These are phyloP conservation scores for Cepphus grylle DNA, from an alignment of 2,113 vertebrate species.

Conservation along the genomic window DNA sequence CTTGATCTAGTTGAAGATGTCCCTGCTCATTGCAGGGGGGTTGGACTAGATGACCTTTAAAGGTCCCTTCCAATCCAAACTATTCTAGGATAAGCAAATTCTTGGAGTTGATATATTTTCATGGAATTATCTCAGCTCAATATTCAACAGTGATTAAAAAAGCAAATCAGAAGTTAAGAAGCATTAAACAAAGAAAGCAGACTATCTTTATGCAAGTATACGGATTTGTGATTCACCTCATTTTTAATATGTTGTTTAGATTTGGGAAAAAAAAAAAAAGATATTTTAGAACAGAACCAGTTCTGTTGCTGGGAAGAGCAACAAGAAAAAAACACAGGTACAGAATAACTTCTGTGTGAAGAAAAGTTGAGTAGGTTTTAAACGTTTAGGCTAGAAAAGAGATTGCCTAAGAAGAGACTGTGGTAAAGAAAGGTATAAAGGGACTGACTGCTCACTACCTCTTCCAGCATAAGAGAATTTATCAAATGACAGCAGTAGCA, in stretches of 20 bases:
- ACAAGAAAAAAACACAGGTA: not conserved
- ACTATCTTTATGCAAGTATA: not conserved
- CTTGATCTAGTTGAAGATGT: not conserved
- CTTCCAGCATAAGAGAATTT: not conserved
- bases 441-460: not conserved
- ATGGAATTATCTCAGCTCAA: not conserved
- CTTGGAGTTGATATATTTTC: not conserved
- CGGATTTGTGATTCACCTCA: not conserved
- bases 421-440: not conserved
- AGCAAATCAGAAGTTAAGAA: not conserved
- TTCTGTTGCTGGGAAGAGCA: not conserved
- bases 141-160: not conserved
- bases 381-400: not conserved
- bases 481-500: not conserved
- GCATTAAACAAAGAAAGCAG: not conserved
- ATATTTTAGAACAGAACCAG: not conserved
- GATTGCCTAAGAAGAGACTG: not conserved
- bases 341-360: not conserved
- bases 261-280: not conserved
- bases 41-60: not conserved
- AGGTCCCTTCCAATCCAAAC: not conserved
- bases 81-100: not conserved
- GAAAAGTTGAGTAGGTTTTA: not conserved
- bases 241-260: not conserved
- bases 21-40: rapidly evolving